Evolutionary conservation across 1,140 invertebrate genomes (phyloP).

Genomic region (Heliconius hermathena): DNA sequence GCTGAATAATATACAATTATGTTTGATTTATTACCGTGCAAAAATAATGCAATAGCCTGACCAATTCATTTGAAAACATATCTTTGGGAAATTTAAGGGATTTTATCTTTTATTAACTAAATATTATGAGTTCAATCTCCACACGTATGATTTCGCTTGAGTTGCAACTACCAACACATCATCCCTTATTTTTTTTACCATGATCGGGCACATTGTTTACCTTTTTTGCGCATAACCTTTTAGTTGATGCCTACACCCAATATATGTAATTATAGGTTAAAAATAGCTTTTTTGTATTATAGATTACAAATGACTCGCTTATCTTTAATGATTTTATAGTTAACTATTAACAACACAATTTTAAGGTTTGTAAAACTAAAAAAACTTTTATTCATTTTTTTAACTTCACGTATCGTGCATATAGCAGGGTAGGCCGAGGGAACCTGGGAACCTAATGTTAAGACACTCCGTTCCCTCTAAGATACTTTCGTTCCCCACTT

Average conservation of each 20-base stretch:
- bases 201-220: constrained; percentile 52
- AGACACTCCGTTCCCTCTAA: too few relatives aligned
- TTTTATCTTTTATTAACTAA: neutral
- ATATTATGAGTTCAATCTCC: neutral
- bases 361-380: neutral
- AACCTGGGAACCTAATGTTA: too few relatives aligned
- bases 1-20: constrained; percentile 22
- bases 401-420: too few relatives aligned
- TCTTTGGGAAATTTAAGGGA: neutral
- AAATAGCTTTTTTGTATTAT: constrained; percentile 40
- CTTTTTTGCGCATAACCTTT: constrained; percentile 44
- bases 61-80: neutral
- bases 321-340: constrained; percentile 13
- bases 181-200: constrained; percentile 40
- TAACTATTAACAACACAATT: neutral
- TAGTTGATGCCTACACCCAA: constrained; percentile 52
- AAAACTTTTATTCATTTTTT: too few relatives aligned
- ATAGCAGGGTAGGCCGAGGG: too few relatives aligned
- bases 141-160: neutral
- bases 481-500: too few relatives aligned
- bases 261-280: constrained; percentile 61
- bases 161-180: neutral
- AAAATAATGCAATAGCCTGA: constrained; percentile 6
- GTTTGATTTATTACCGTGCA: constrained; percentile 26
- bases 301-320: constrained; percentile 43